Evolutionary conservation across 30 jellyfish, hydroid and myxozoan genomes (phyloP).

Genomic region (Aurelia coerulea): DNA sequence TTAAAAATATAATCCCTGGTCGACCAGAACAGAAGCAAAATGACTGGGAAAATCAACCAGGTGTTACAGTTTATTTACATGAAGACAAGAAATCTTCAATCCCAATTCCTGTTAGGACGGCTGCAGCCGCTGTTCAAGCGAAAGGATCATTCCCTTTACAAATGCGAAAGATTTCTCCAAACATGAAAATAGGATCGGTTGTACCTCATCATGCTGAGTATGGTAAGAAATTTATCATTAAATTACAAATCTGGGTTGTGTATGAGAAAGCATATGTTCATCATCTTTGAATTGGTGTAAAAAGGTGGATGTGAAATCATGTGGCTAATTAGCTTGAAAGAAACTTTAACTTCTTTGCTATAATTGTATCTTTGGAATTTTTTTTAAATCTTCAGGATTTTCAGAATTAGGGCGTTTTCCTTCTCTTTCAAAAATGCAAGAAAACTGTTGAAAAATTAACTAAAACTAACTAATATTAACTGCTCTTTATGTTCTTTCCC

Average conservation of each 20-base stretch:
- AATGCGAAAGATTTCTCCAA: constrained; percentile 87
- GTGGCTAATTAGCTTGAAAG: no score
- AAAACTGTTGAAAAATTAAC: no score
- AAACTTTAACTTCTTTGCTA: no score
- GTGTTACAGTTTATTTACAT: constrained; percentile 51
- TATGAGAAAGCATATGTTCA: no score
- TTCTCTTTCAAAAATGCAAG: no score
- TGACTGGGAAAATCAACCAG: constrained; percentile 72
- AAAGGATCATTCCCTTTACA: constrained; percentile 88
- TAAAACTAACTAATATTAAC: no score
- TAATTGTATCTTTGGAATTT: no score
- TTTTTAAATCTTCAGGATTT: no score
- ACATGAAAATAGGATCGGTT: constrained; percentile 75
- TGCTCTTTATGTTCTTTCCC: no score
- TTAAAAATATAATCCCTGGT: constrained; percentile 65
- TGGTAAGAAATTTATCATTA: constrained; percentile 55
- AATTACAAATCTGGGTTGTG: background rate
- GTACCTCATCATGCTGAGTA: constrained; percentile 92
- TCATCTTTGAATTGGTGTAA: background rate
- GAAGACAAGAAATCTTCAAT: constrained; percentile 76
- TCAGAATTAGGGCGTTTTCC: no score
- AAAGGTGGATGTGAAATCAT: no score
- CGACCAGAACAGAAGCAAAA: constrained; percentile 58
- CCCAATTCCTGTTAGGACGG: constrained; percentile 71
- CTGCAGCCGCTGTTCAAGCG: constrained; percentile 23